Conservation (phyloP, 2,113 vertebrate species). For the Centropristis striata region DNA sequence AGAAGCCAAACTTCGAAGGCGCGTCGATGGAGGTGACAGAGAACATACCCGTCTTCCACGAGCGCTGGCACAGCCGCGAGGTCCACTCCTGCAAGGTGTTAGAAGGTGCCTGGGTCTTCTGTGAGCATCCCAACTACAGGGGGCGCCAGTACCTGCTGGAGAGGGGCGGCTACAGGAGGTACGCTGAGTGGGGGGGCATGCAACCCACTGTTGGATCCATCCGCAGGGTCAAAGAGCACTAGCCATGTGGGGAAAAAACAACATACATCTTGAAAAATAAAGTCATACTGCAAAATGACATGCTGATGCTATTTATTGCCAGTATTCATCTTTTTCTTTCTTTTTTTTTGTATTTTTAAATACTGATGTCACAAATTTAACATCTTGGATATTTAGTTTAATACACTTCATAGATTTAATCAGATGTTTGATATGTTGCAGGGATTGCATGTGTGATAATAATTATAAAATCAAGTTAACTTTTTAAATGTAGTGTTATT, state of each 20-base stretch:
- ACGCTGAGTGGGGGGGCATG: conserved; percentile 62
- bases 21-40: conserved; percentile 60
- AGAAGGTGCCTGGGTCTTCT: conserved; percentile 73
- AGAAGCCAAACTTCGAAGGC: conserved; percentile 59
- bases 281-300: neutral
- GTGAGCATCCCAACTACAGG: conserved; percentile 68
- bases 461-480: neutral
- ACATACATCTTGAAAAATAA: conserved; percentile 18
- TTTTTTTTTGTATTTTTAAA: too few relatives aligned
- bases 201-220: conserved; percentile 44
- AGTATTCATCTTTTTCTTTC: too few relatives aligned
- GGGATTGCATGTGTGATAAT: neutral
- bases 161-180: conserved; percentile 63
- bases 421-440: neutral
- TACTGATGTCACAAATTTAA: too few relatives aligned
- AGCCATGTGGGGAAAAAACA: rapidly evolving
- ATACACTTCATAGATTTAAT: neutral
- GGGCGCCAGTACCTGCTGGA: conserved; percentile 74
- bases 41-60: conserved; percentile 62
- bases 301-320: too few relatives aligned
- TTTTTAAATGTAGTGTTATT: too few relatives aligned
- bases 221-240: conserved; percentile 5
- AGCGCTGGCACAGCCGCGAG: conserved; percentile 59
- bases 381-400: neutral
- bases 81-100: conserved; percentile 69